These are phyloP conservation scores for Caenorhabditis virilis DNA, from an alignment of 2,888 invertebrate genomes.

Conservation along the genomic window DNA sequence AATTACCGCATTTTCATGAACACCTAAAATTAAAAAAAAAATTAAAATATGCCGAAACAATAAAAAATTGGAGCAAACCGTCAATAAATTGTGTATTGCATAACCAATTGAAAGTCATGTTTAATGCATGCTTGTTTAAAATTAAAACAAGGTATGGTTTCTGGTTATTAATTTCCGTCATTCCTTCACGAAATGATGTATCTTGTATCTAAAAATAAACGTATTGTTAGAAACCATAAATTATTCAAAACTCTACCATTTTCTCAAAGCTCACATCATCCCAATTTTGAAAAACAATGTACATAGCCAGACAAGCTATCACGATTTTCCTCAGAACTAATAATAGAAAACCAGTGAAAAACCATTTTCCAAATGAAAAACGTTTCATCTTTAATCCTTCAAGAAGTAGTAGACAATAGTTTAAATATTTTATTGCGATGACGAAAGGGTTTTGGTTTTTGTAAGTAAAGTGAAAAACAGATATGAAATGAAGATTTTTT, in stretches of 20 bases:
- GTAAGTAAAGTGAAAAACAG: no score
- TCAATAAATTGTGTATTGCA: constrained; percentile 60
- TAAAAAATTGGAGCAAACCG: constrained; percentile 15
- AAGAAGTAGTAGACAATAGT: no score
- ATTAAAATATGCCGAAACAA: background rate
- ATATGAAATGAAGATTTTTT: no score
- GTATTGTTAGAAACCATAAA: background rate
- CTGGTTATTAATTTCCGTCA: no score
- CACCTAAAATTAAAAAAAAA: constrained; percentile 42
- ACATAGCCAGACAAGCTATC: constrained; percentile 57
- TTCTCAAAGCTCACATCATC: constrained; percentile 46
- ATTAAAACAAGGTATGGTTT: constrained; percentile 49
- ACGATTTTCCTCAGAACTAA: constrained; percentile 52
- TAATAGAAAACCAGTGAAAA: constrained; percentile 6
- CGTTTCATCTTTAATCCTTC: no score
- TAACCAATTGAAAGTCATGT: constrained; percentile 67
- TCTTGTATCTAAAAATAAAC: constrained; percentile 12
- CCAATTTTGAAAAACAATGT: constrained; percentile 44
- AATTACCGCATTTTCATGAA: constrained; percentile 54
- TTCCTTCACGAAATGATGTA: no score
- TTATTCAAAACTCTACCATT: constrained; percentile 41
- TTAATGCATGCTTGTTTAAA: constrained; percentile 62
- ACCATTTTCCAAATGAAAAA: background rate
- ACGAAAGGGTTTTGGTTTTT: no score
- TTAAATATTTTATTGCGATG: no score